Conservation (phyloP, 92 coral and sea anemone species). For the Palythoa caribaeorum region DNA sequence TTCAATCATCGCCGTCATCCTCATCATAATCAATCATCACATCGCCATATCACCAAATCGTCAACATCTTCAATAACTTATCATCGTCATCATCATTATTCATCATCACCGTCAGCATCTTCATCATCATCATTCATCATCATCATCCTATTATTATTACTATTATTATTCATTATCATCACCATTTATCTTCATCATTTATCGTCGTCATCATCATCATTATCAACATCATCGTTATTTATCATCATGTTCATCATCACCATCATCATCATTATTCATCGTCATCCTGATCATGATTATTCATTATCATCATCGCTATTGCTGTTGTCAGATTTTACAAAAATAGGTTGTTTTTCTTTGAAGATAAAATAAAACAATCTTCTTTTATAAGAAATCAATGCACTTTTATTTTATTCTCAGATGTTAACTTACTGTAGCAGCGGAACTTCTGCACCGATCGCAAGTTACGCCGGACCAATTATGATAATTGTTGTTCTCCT, state of each 20-base stretch:
- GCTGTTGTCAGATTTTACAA: too few relatives aligned
- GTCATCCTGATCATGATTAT: too few relatives aligned
- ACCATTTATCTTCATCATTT: too few relatives aligned
- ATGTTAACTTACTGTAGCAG: conserved; percentile 66
- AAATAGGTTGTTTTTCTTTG: too few relatives aligned
- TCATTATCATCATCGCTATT: background rate
- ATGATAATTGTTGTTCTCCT: conserved; percentile 60
- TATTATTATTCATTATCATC: too few relatives aligned
- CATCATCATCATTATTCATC: background rate
- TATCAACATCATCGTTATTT: too few relatives aligned
- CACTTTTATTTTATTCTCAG: conserved; percentile 34
- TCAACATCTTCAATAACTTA: background rate
- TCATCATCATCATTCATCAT: background rate
- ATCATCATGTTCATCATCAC: too few relatives aligned
- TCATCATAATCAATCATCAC: background rate
- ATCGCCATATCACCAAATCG: background rate
- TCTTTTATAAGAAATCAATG: background rate
- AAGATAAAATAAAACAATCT: background rate
- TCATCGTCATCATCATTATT: background rate
- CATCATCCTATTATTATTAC: too few relatives aligned
- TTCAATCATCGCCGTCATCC: background rate
- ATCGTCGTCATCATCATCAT: too few relatives aligned
- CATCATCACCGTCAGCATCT: background rate
- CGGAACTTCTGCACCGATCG: conserved; percentile 74
- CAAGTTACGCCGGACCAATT: conserved; percentile 63